Percentiles rank a stretch among this genome's conserved stretches.
Evolutionary conservation across 1,140 invertebrate species (phyloP).

Genomic region (Eurytemora carolleeae): DNA sequence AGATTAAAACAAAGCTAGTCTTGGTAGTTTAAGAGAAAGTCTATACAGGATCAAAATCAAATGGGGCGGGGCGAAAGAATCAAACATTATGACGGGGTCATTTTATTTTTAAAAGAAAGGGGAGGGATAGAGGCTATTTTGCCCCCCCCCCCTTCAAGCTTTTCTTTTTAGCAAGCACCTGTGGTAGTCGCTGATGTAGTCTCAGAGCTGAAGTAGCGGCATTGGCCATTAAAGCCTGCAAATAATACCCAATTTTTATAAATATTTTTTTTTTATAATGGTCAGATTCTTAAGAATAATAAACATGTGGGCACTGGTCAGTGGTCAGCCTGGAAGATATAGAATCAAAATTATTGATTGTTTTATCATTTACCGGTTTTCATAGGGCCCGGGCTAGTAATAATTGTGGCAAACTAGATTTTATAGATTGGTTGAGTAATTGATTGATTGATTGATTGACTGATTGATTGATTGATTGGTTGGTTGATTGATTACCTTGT

Average conservation of each 20-base stretch:
- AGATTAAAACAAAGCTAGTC: too few relatives aligned
- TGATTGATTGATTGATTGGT: too few relatives aligned
- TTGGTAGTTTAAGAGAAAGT: too few relatives aligned
- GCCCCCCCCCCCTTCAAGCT: too few relatives aligned
- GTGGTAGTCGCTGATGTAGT: constrained; percentile 73
- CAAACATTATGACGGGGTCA: too few relatives aligned
- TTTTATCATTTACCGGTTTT: neutral
- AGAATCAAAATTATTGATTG: neutral
- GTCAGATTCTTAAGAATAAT: neutral
- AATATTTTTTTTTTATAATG: neutral
- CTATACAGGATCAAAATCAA: too few relatives aligned
- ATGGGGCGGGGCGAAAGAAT: too few relatives aligned
- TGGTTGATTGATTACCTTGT: neutral
- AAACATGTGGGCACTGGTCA: neutral
- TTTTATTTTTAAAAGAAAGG: too few relatives aligned
- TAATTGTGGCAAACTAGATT: neutral
- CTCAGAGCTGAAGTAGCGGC: constrained; percentile 78
- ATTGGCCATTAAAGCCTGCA: constrained; percentile 71
- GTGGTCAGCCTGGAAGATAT: neutral
- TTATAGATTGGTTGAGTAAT: neutral
- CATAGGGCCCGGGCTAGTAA: neutral
- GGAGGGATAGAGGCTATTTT: too few relatives aligned
- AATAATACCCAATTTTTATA: constrained; percentile 36
- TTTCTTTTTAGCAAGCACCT: too few relatives aligned
- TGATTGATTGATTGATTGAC: too few relatives aligned